Evolutionary conservation across 1,140 invertebrate genomes (phyloP).

Genomic region (Euura lappo): DNA sequence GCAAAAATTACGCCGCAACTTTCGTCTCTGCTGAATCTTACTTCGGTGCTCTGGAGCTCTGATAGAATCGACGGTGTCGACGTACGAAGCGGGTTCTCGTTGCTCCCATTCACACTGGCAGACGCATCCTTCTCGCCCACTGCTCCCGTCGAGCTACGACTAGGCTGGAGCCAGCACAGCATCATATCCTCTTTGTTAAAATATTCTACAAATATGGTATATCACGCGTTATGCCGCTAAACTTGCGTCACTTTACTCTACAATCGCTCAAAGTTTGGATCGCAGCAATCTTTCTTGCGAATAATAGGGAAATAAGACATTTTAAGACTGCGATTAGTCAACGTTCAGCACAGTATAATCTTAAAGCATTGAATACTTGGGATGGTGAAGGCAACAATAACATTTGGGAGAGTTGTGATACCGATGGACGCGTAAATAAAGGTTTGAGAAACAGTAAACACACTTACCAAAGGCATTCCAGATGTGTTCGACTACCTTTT

Average conservation of each 20-base stretch:
- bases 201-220: background rate
- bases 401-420: too few relatives aligned
- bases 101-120: constrained; percentile 26
- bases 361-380: too few relatives aligned
- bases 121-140: constrained; percentile 44
- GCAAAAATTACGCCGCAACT: background rate
- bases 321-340: too few relatives aligned
- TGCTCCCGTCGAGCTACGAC: constrained; percentile 35
- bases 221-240: too few relatives aligned
- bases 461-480: background rate
- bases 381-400: too few relatives aligned
- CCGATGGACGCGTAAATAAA: too few relatives aligned
- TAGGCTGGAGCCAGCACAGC: constrained; percentile 31
- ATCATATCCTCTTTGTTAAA: constrained; percentile 3
- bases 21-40: constrained; percentile 30
- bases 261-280: too few relatives aligned
- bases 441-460: too few relatives aligned
- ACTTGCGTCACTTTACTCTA: too few relatives aligned
- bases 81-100: constrained; percentile 36
- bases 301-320: too few relatives aligned
- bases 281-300: too few relatives aligned
- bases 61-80: constrained; percentile 49
- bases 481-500: background rate
- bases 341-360: too few relatives aligned
- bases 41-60: constrained; percentile 54